These are phyloP conservation scores for Hermodice carunculata DNA, from an alignment of 2,888 invertebrate species.

Conservation along the genomic window DNA sequence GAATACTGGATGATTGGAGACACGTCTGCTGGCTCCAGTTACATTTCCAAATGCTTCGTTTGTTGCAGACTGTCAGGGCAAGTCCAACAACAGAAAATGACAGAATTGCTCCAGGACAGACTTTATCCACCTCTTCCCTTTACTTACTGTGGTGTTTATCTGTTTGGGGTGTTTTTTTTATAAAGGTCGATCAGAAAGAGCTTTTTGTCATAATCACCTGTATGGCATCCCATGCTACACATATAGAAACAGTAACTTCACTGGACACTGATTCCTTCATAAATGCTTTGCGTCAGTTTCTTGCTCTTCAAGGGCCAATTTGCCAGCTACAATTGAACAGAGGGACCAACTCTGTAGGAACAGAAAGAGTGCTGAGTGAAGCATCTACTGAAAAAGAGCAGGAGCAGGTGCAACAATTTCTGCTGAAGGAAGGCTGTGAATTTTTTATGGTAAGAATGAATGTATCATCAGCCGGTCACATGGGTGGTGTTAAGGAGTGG, in stretches of 20 bases:
- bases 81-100: constrained; percentile 53
- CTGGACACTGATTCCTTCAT: constrained; percentile 43
- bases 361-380: constrained; percentile 24
- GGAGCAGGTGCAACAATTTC: constrained; percentile 11
- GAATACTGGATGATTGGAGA: constrained; percentile 22
- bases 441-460: not conserved
- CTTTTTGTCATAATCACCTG: constrained; percentile 58
- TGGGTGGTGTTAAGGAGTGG: constrained; percentile 2
- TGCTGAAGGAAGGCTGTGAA: constrained; percentile 11
- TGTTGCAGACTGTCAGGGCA: constrained; percentile 49
- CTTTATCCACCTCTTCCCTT: constrained; percentile 48
- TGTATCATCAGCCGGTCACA: constrained; percentile 19
- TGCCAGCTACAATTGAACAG: constrained; percentile 31
- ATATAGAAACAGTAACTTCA: constrained; percentile 45
- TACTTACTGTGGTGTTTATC: constrained; percentile 56
- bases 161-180: constrained; percentile 56
- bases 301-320: constrained; percentile 34
- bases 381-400: constrained; percentile 21
- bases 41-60: constrained; percentile 45
- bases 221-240: constrained; percentile 52
- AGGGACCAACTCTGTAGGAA: constrained; percentile 37
- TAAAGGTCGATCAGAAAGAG: constrained; percentile 47
- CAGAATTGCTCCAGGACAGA: constrained; percentile 56
- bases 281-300: constrained; percentile 36
- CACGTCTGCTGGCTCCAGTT: not conserved